Conservation (phyloP, 2,797 vertebrate genomes). For the Enteromius viviparus region DNA sequence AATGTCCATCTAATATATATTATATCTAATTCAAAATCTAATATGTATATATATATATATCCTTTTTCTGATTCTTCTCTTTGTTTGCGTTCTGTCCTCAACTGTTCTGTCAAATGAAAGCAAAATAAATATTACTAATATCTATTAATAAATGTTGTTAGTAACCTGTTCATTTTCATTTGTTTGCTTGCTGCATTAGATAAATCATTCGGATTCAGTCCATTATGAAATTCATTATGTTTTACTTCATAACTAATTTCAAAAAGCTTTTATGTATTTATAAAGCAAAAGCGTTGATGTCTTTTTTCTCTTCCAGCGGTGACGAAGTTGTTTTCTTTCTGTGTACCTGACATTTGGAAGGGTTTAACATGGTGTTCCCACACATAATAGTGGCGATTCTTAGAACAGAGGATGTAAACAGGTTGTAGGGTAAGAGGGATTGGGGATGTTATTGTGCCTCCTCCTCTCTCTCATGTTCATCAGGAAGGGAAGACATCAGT, state of each 20-base stretch:
- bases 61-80: background rate
- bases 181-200: background rate
- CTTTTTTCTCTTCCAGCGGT: background rate
- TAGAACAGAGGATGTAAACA: constrained; percentile 67
- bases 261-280: background rate
- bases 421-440: constrained; percentile 63
- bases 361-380: constrained; percentile 48
- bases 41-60: background rate
- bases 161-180: background rate
- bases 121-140: background rate
- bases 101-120: background rate
- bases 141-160: background rate
- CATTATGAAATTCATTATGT: background rate
- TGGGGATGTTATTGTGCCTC: constrained; percentile 60
- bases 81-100: background rate
- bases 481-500: constrained; percentile 57
- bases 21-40: background rate
- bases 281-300: background rate
- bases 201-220: background rate
- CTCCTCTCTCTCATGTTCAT: constrained; percentile 46
- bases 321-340: constrained; percentile 16
- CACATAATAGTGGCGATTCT: constrained; percentile 40
- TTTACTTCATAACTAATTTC: background rate
- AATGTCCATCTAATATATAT: background rate
- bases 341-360: constrained; percentile 47